Evolutionary conservation across 37 sponge, comb jelly and placozoan genomes (phyloP).

Genomic region (Petrosia ficiformis): DNA sequence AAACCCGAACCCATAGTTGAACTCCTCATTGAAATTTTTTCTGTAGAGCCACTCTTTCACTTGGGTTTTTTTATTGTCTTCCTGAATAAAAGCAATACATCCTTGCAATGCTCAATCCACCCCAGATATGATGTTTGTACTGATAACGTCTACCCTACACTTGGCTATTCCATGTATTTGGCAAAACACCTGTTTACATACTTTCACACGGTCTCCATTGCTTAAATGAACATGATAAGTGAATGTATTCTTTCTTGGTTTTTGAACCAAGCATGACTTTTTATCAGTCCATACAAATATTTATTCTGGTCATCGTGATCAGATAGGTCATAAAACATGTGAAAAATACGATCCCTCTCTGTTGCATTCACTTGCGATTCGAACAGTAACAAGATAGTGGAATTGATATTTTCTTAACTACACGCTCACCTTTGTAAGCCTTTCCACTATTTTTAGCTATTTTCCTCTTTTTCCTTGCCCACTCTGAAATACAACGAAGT

Average conservation of each 20-base stretch:
- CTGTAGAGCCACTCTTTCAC: constrained; percentile 52
- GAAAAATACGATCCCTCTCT: constrained; percentile 4
- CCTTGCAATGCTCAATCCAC: constrained; percentile 28
- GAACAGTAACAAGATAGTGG: neutral
- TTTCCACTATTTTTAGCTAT: neutral
- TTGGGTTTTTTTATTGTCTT: constrained; percentile 15
- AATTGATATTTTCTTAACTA: neutral
- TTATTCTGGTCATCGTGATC: constrained; percentile 35
- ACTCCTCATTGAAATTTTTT: constrained; percentile 51
- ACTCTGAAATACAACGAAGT: neutral
- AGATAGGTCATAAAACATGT: constrained; percentile 18
- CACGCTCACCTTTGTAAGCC: neutral
- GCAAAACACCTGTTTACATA: constrained; percentile 19
- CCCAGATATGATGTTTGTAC: no score
- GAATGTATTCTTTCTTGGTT: constrained; percentile 5
- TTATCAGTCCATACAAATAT: constrained; percentile 16
- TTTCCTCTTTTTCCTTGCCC: constrained; percentile 1
- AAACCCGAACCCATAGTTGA: constrained; percentile 46
- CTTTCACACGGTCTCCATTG: neutral
- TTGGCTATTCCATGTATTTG: constrained; percentile 33
- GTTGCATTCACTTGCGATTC: constrained; percentile 1
- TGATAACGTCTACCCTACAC: constrained; percentile 35
- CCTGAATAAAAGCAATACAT: constrained; percentile 28
- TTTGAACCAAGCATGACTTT: neutral
- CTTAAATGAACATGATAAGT: constrained; percentile 17